Base-by-base conservation (phyloP, 1,140 invertebrate species). In the Antheraea mylitta region DNA sequence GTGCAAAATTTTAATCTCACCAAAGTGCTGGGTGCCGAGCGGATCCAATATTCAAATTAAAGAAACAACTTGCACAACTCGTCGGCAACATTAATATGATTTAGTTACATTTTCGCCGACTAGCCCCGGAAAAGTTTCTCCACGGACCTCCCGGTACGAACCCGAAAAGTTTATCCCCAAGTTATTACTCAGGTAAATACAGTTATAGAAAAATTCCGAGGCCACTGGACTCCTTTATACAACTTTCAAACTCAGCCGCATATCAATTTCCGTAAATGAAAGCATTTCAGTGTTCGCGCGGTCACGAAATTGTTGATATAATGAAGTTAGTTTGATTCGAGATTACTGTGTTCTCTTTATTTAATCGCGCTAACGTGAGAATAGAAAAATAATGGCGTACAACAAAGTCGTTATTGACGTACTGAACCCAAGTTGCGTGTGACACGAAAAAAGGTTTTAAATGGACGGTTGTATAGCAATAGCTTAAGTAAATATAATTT, bases 171-270 rank as follows among this genome's bases (percentile, higher is more conserved):
- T 75, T 72, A 70, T 59, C 30, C 48, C 68, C 62, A 79, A 83
- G 79, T 85, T 86, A 85, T 85, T 82, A 81, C 76, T 79, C 76
- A 83, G 77, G 80, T 83, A 87, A 83, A 84, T 83, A 81, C 66
- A 78, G 78, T 84, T 82, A 76, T 61, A 75, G 76, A 77, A 80
- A 83, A 74, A 78, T 74, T 78, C 66, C 72, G 64, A 64, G 59
- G 53, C 66, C 64, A 61, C 38, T 62, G 45, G 67, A 67, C 68
- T 71, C 68, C 70, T 75, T 82, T 77, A 70, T 78, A 76, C 67
- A 75, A 75, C 68, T 79, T 73, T 67, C 68, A 69, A 77, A 77
- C 70, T 75, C 69, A 61, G 68, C 73, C 74, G 72, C 72, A 82
- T 79, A 84, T 81, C 75, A 79, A 81, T 77, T 81, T 78, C 75